These are phyloP conservation scores for Acanthisitta chloris DNA, from an alignment of 2,113 vertebrate species.

Conservation along the genomic window DNA sequence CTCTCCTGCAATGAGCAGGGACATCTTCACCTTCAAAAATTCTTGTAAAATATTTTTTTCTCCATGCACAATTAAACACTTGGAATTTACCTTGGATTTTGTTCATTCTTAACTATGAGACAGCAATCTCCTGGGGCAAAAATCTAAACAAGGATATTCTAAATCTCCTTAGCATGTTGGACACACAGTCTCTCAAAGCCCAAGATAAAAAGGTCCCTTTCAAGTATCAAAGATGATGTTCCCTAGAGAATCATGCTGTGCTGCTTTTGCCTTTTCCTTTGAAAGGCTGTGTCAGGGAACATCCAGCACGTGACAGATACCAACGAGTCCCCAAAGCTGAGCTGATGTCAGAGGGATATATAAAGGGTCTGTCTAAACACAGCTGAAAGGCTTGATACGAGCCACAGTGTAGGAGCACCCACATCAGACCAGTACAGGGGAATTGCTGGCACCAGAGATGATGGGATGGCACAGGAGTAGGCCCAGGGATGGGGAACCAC, in stretches of 20 bases:
- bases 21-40: neutral
- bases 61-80: neutral
- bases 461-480: neutral
- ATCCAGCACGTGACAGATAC: conserved; percentile 23
- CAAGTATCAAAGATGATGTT: neutral
- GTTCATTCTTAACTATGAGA: neutral
- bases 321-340: neutral
- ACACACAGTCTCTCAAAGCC: neutral
- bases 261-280: neutral
- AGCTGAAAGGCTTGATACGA: neutral
- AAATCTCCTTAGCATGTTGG: neutral
- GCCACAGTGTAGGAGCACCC: neutral
- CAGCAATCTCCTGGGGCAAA: neutral
- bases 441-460: neutral
- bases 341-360: neutral
- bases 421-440: neutral
- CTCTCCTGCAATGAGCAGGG: neutral
- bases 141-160: neutral
- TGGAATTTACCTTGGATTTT: neutral
- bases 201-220: conserved; percentile 27
- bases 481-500: neutral
- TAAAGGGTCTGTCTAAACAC: neutral
- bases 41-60: neutral
- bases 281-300: neutral
- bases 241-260: neutral